Evolutionary conservation across 2,797 vertebrate species (phyloP).

Genomic region (Masticophis lateralis): DNA sequence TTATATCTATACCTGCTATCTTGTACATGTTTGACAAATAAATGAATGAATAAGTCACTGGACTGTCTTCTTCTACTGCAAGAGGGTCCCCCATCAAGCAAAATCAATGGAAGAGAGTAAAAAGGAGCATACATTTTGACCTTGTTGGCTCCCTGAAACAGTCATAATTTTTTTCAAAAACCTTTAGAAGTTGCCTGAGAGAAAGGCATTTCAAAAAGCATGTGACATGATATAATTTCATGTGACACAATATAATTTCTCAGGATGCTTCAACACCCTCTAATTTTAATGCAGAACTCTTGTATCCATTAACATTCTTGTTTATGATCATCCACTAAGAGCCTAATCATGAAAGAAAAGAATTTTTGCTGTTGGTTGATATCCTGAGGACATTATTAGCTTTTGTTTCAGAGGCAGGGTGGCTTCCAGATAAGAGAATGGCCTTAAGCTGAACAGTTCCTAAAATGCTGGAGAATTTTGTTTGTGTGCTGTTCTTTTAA

Average conservation of each 20-base stretch:
- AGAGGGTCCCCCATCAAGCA: neutral
- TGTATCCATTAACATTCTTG: neutral
- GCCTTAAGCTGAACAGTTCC: neutral
- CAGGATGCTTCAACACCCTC: neutral
- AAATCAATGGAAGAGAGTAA: neutral
- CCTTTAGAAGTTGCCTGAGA: neutral
- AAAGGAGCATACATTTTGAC: neutral
- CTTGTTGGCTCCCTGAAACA: neutral
- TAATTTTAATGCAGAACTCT: neutral
- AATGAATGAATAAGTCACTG: neutral
- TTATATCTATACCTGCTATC: too few species aligned
- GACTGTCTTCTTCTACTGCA: neutral
- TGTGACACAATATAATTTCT: neutral
- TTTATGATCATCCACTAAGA: neutral
- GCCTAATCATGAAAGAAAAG: neutral
- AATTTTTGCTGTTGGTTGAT: neutral
- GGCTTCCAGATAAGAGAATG: neutral
- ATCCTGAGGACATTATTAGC: neutral
- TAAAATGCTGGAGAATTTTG: neutral
- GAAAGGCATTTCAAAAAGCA: neutral
- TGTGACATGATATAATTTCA: neutral
- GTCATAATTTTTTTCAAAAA: neutral
- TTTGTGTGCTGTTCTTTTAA: neutral
- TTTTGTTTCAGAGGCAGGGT: neutral
- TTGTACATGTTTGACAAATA: too few species aligned